These are phyloP conservation scores for Ochropleura plecta DNA, from an alignment of 2,888 invertebrate genomes.

Conservation along the genomic window DNA sequence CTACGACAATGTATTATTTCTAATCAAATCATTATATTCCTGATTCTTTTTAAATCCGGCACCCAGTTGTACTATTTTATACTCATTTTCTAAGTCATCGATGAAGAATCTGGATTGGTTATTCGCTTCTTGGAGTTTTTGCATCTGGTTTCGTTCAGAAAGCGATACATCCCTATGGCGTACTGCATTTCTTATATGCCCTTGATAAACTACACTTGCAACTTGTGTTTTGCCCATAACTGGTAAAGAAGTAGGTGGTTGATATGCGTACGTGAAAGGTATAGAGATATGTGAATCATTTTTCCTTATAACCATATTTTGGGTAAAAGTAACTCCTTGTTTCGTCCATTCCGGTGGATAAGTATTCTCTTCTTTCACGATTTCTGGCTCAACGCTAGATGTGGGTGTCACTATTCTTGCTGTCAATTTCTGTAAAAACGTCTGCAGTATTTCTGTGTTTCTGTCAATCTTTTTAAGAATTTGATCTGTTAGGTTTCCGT, in stretches of 20 bases:
- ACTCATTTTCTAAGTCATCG: slow-evolving; percentile 70
- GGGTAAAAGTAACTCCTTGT: slow-evolving; percentile 11
- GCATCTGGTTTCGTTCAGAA: slow-evolving; percentile 33
- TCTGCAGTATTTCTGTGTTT: slow-evolving; percentile 80
- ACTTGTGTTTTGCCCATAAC: slow-evolving; percentile 60
- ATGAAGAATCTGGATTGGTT: slow-evolving; percentile 73
- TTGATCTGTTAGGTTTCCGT: slow-evolving; percentile 79
- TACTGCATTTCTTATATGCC: slow-evolving; percentile 71
- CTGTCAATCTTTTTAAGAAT: slow-evolving; percentile 81
- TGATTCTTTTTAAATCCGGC: slow-evolving; percentile 30
- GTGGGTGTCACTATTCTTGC: slow-evolving; percentile 59
- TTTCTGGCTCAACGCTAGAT: background rate
- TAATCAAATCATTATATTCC: slow-evolving; percentile 12
- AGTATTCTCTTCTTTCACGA: background rate
- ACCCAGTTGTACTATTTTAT: slow-evolving; percentile 56
- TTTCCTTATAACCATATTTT: slow-evolving; percentile 42
- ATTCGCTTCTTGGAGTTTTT: slow-evolving; percentile 25
- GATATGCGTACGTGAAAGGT: slow-evolving; percentile 76
- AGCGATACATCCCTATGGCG: slow-evolving; percentile 18
- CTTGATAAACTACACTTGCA: slow-evolving; percentile 73
- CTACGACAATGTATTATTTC: slow-evolving; percentile 19
- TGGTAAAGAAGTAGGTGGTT: slow-evolving; percentile 56
- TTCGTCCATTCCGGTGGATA: slow-evolving; percentile 24
- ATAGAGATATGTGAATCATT: slow-evolving; percentile 67
- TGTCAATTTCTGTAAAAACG: slow-evolving; percentile 77